Conservation (phyloP, 2,797 vertebrate species). For the Leptodactylus fallax region DNA sequence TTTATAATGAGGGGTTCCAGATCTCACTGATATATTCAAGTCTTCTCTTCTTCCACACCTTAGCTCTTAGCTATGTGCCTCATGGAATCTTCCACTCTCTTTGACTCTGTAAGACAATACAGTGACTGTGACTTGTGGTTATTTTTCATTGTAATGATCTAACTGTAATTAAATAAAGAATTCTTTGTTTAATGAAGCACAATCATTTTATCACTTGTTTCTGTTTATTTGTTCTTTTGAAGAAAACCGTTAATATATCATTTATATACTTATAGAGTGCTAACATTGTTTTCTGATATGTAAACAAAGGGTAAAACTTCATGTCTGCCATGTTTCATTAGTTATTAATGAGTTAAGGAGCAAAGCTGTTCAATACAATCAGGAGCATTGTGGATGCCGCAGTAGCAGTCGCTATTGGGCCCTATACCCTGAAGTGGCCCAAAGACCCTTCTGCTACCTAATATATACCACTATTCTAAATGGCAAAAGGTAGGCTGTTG, state of each 20-base stretch:
- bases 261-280: too few species aligned
- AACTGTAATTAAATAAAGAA: constrained; percentile 72
- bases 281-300: background rate
- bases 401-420: too few species aligned
- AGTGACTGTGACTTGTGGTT: constrained; percentile 75
- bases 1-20: constrained; percentile 25
- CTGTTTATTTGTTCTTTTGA: background rate
- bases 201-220: background rate
- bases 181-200: constrained; percentile 71
- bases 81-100: constrained; percentile 65
- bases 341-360: too few species aligned
- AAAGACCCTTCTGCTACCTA: too few species aligned
- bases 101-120: constrained; percentile 67
- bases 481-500: too few species aligned
- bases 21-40: constrained; percentile 42
- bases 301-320: too few species aligned
- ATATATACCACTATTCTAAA: too few species aligned
- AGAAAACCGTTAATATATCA: too few species aligned
- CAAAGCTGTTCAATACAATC: too few species aligned
- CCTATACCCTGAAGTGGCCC: too few species aligned
- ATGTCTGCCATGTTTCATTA: too few species aligned
- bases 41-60: constrained; percentile 57
- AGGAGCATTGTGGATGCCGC: too few species aligned
- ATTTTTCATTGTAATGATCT: constrained; percentile 75
- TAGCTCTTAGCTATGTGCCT: constrained; percentile 69